Evolutionary conservation across 2,888 invertebrate genomes (phyloP).

Genomic region (Himalopsyche kuldschensis): DNA sequence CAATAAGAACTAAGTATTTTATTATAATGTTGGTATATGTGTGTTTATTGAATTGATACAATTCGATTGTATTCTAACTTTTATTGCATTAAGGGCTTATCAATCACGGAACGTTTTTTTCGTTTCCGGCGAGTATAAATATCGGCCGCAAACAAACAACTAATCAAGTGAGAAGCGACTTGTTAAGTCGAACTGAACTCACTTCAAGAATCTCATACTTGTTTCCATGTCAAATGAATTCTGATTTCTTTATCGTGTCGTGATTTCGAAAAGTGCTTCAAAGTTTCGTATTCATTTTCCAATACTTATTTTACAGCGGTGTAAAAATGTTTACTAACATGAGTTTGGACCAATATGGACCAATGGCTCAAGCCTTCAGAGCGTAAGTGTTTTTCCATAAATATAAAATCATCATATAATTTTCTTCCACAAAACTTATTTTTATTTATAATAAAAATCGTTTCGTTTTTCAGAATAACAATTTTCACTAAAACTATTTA

Average conservation of each 20-base stretch:
- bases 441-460: not conserved
- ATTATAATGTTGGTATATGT: not conserved
- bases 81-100: constrained; percentile 63
- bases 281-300: not conserved
- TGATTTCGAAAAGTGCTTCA: not conserved
- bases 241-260: not conserved
- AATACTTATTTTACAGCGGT: not conserved
- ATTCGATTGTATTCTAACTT: constrained; percentile 40
- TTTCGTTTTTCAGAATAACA: too few species aligned
- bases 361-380: constrained; percentile 13
- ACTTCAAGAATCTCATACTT: constrained; percentile 46
- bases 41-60: not conserved
- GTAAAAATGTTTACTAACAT: constrained; percentile 23
- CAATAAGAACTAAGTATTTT: not conserved
- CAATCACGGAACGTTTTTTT: constrained; percentile 44
- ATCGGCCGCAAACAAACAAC: not conserved
- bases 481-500: too few species aligned
- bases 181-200: constrained; percentile 57
- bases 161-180: constrained; percentile 58
- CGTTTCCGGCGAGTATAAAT: constrained; percentile 25
- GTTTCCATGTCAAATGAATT: not conserved
- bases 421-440: not conserved
- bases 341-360: constrained; percentile 11
- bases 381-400: constrained; percentile 7
- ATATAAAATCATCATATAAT: not conserved